Evolutionary conservation across 2,797 vertebrate genomes (phyloP).

Genomic region (Arvicola amphibius): DNA sequence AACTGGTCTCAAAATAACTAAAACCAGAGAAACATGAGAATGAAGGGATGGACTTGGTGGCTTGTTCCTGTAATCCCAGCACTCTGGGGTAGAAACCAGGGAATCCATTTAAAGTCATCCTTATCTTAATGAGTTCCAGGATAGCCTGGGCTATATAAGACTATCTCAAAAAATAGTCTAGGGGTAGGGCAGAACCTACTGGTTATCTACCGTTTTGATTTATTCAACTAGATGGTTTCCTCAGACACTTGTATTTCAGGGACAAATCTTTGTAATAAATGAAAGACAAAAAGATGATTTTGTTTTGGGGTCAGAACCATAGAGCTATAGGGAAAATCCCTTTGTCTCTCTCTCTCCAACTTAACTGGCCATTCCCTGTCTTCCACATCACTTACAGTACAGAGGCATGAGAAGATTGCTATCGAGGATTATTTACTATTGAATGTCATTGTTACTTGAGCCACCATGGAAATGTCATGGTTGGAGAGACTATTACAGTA

Average conservation of each 20-base stretch:
- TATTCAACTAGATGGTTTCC: constrained; percentile 38
- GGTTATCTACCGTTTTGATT: neutral
- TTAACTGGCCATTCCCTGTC: neutral
- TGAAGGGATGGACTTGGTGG: neutral
- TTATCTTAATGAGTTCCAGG: neutral
- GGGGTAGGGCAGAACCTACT: neutral
- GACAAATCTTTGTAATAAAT: constrained; percentile 13
- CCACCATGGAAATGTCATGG: constrained; percentile 25
- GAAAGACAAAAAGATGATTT: neutral
- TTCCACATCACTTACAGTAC: neutral
- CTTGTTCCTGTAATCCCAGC: neutral
- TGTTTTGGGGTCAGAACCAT: neutral
- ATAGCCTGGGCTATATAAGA: neutral
- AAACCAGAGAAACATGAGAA: neutral
- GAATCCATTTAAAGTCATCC: neutral
- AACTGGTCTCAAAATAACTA: neutral
- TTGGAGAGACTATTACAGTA: neutral
- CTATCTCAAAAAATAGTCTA: neutral
- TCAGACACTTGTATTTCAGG: constrained; percentile 27
- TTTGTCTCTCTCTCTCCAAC: constrained; percentile 5
- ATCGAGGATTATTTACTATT: constrained; percentile 40
- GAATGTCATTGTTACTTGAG: constrained; percentile 43
- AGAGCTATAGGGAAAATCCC: neutral
- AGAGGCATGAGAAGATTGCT: neutral
- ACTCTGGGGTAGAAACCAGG: neutral